phyloP scores from a whole-genome alignment of 2,797 vertebrate species.

The Aerospiza tachiro region DNA sequence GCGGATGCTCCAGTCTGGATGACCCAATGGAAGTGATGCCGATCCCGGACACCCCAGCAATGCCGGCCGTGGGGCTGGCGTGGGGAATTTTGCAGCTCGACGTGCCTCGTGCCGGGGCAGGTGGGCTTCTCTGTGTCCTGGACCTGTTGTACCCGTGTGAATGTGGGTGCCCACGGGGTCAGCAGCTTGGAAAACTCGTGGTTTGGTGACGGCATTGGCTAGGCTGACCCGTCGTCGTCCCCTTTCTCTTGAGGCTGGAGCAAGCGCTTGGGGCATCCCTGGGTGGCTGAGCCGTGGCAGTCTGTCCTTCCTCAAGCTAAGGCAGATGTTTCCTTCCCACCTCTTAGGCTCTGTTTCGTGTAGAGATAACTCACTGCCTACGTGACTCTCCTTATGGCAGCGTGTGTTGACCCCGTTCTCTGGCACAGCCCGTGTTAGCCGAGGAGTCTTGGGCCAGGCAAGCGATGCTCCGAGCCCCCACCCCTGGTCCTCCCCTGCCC shows the following conservation, averaged over 20 bases:
- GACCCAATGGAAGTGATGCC: background rate
- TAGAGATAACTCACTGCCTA: rapidly evolving
- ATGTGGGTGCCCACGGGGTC: background rate
- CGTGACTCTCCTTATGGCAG: background rate
- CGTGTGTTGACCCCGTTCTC: rapidly evolving
- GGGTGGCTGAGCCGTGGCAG: background rate
- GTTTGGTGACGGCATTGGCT: background rate
- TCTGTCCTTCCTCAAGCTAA: background rate
- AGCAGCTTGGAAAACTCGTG: background rate
- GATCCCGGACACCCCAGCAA: rapidly evolving
- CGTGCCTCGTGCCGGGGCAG: rapidly evolving
- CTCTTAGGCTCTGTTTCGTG: background rate
- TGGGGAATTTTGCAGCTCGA: background rate
- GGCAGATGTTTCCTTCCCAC: background rate
- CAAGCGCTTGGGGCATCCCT: background rate
- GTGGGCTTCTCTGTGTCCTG: background rate
- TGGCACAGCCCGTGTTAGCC: background rate
- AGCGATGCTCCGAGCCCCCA: background rate
- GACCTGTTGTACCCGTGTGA: rapidly evolving
- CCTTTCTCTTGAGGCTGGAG: background rate
- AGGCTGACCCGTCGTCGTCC: background rate
- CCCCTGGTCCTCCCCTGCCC: background rate
- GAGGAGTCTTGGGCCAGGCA: background rate
- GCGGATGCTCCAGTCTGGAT: background rate
- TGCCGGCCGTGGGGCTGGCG: background rate